These are phyloP conservation scores for Euzophera pinguis DNA, from an alignment of 2,888 invertebrate genomes.

Conservation along the genomic window DNA sequence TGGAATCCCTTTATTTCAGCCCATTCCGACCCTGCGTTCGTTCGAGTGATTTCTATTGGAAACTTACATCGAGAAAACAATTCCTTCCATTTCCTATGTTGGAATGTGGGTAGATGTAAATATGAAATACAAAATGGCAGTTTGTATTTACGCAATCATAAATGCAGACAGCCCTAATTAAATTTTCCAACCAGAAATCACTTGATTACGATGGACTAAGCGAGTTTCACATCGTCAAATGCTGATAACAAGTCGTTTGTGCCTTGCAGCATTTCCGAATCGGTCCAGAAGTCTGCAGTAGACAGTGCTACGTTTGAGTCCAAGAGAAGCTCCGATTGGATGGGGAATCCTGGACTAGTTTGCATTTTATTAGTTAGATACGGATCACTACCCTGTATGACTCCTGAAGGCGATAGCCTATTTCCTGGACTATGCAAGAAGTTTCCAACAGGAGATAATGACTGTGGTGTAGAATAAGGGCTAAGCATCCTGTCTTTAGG, in stretches of 20 bases:
- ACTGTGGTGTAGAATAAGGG: slow-evolving; percentile 63
- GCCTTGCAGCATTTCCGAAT: slow-evolving; percentile 58
- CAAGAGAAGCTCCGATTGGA: slow-evolving; percentile 51
- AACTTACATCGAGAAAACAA: slow-evolving; percentile 28
- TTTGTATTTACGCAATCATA: slow-evolving; percentile 13
- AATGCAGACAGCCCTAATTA: slow-evolving; percentile 21
- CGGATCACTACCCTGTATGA: slow-evolving; percentile 60
- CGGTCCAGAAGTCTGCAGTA: slow-evolving; percentile 59
- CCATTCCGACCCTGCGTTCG: slow-evolving; percentile 51
- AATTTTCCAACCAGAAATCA: slow-evolving; percentile 42
- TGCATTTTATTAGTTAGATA: slow-evolving; percentile 67
- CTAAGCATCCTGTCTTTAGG: slow-evolving; percentile 45
- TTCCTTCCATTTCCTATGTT: slow-evolving; percentile 18
- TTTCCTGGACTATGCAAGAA: slow-evolving; percentile 53
- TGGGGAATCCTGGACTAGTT: slow-evolving; percentile 51
- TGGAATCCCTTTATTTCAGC: slow-evolving; percentile 53
- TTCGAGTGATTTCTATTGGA: slow-evolving; percentile 57
- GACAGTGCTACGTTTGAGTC: slow-evolving; percentile 47
- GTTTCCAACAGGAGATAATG: slow-evolving; percentile 57
- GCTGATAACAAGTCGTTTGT: slow-evolving; percentile 59
- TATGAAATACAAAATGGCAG: slow-evolving; percentile 16
- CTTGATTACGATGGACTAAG: slow-evolving; percentile 34
- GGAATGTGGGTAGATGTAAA: slow-evolving; percentile 44
- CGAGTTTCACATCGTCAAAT: slow-evolving; percentile 67
- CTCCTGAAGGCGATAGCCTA: slow-evolving; percentile 48